These are phyloP conservation scores for Catostylus mosaicus DNA, from an alignment of 30 jellyfish, hydroid and myxozoan species.

Conservation along the genomic window DNA sequence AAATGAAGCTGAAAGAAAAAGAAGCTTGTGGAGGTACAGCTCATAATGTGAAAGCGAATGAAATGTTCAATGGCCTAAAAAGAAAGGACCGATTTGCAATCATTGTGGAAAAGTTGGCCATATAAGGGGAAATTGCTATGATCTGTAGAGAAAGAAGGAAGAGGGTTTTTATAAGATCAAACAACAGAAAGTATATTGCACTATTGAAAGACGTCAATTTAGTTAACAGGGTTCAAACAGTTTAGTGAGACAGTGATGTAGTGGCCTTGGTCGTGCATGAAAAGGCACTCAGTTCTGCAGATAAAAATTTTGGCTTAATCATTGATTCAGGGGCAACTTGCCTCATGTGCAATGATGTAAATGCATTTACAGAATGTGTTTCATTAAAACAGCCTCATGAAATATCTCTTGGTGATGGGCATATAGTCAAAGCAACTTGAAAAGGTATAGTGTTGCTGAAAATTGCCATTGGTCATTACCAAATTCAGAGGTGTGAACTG, in stretches of 20 bases:
- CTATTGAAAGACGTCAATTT: too few species aligned
- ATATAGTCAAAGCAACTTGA: too few species aligned
- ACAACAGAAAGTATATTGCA: too few species aligned
- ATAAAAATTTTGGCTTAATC: conserved; percentile 31
- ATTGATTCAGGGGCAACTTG: conserved; percentile 77
- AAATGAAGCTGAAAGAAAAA: conserved; percentile 34
- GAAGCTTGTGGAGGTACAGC: neutral
- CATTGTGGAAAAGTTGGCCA: neutral
- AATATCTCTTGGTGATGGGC: too few species aligned
- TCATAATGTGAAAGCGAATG: neutral
- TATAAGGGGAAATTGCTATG: neutral
- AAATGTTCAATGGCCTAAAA: neutral
- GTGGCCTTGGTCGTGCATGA: conserved; percentile 3
- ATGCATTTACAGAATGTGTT: neutral
- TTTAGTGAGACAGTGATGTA: conserved; percentile 4
- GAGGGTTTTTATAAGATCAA: too few species aligned
- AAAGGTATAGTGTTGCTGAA: too few species aligned
- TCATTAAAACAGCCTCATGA: too few species aligned
- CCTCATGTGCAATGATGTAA: conserved; percentile 53
- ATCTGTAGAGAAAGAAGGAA: too few species aligned
- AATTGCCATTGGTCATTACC: too few species aligned
- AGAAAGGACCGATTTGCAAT: conserved; percentile 3
- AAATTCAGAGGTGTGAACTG: too few species aligned
- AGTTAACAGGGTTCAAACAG: too few species aligned
- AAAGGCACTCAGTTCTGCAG: conserved; percentile 1